Conservation (phyloP, 1,140 invertebrate species). For the Dermatophagoides farinae region DNA sequence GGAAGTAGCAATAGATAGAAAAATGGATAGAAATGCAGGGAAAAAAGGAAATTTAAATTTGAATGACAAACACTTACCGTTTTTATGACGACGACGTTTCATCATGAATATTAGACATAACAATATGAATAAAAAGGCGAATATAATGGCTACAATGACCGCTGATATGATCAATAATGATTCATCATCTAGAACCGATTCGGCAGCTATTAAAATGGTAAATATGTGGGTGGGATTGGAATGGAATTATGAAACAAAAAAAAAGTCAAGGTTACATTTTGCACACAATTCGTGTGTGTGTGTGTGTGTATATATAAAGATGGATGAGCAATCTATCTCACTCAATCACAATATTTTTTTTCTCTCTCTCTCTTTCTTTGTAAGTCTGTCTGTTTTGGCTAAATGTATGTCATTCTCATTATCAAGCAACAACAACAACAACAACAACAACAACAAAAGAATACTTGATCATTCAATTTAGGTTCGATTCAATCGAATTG, state of each 20-base stretch:
- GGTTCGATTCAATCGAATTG: not conserved
- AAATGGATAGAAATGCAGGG: not conserved
- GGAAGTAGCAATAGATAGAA: not conserved
- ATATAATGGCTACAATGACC: slow-evolving; percentile 6
- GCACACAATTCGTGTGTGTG: not conserved
- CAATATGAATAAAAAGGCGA: slow-evolving; percentile 12
- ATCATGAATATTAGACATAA: slow-evolving; percentile 11
- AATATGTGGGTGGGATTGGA: not conserved
- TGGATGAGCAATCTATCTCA: no score
- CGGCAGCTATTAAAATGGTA: not conserved
- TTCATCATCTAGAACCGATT: slow-evolving; percentile 9
- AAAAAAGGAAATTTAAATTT: not conserved
- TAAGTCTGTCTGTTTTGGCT: no score
- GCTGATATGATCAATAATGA: slow-evolving; percentile 13
- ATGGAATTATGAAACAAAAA: no score
- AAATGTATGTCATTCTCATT: no score
- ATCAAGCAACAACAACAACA: no score
- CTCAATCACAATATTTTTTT: no score
- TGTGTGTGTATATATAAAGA: not conserved
- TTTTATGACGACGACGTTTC: slow-evolving; percentile 12
- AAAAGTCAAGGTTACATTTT: not conserved
- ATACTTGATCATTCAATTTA: no score
- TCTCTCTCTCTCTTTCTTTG: no score
- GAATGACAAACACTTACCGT: slow-evolving; percentile 6
- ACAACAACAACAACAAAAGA: no score